phyloP scores from a whole-genome alignment of 92 coral and sea anemone genomes.

The Phenganax subtilis region DNA sequence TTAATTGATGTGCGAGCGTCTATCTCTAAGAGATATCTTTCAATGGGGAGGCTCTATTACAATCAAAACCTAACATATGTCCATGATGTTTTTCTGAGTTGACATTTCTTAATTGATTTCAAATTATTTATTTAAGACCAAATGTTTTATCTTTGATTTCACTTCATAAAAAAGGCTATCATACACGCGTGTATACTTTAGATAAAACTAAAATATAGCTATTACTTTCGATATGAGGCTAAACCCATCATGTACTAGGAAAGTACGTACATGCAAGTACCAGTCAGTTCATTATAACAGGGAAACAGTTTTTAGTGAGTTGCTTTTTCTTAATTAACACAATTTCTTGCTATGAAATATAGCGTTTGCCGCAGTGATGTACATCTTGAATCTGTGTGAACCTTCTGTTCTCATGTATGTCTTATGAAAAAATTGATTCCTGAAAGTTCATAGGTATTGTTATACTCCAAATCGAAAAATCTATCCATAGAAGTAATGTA shows the following conservation, averaged over 20 bases:
- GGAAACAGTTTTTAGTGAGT: not conserved
- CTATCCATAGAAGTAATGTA: not conserved
- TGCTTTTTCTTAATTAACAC: slow-evolving; percentile 28
- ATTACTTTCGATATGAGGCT: not conserved
- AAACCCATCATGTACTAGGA: not conserved
- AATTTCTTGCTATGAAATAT: slow-evolving; percentile 23
- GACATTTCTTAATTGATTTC: slow-evolving; percentile 27
- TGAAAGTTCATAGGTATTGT: too few species aligned
- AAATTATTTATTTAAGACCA: slow-evolving; percentile 21
- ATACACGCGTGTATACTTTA: not conserved
- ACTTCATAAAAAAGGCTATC: slow-evolving; percentile 20
- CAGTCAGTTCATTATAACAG: not conserved
- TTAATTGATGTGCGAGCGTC: not conserved
- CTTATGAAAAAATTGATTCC: not conserved
- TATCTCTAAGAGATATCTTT: not conserved
- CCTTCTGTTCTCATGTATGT: not conserved
- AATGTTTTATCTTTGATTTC: slow-evolving; percentile 21
- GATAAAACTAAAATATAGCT: not conserved
- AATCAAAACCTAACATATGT: slow-evolving; percentile 3
- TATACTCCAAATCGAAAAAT: not conserved
- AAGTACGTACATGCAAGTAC: not conserved
- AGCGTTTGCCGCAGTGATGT: not conserved
- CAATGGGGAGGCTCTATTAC: not conserved
- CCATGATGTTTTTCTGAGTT: not conserved
- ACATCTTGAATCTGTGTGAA: not conserved